Percentiles rank a stretch among this genome's conserved stretches.
phyloP scores from a whole-genome alignment of 1,140 invertebrate genomes.

The Drosophila arawakana region DNA sequence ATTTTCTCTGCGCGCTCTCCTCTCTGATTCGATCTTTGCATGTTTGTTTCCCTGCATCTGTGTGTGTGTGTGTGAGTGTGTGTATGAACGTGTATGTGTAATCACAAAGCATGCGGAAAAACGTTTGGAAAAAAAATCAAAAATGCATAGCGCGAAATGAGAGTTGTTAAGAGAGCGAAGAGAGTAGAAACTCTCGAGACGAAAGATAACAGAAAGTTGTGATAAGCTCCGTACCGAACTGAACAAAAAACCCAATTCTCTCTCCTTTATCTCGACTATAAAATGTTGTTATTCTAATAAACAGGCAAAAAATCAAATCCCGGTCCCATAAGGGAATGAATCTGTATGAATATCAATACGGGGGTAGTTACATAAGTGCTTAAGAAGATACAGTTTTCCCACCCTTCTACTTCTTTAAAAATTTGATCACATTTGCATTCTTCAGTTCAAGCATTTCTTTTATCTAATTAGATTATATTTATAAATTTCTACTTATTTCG shows the following conservation, averaged over 20 bases:
- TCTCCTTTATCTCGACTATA: constrained; percentile 26
- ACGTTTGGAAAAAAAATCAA: constrained; percentile 34
- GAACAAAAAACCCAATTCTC: constrained; percentile 4
- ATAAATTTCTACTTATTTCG: neutral
- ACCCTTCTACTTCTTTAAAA: neutral
- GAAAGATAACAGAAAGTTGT: constrained; percentile 28
- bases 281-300: constrained; percentile 19
- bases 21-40: constrained; percentile 31
- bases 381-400: neutral
- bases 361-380: constrained; percentile 6
- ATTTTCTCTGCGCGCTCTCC: constrained; percentile 18
- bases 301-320: constrained; percentile 14
- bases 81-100: constrained; percentile 30
- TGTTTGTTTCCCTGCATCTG: neutral
- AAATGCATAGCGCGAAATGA: constrained; percentile 26
- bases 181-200: constrained; percentile 23
- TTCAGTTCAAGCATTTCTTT: no score
- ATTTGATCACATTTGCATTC: no score
- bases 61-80: neutral
- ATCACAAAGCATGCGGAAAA: constrained; percentile 55
- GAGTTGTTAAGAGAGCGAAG: constrained; percentile 16
- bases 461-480: no score
- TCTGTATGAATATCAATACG: neutral
- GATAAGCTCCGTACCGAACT: constrained; percentile 14
- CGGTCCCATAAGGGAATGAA: neutral